Conservation (phyloP, 1,140 invertebrate genomes). For the Coelopa frigida region DNA sequence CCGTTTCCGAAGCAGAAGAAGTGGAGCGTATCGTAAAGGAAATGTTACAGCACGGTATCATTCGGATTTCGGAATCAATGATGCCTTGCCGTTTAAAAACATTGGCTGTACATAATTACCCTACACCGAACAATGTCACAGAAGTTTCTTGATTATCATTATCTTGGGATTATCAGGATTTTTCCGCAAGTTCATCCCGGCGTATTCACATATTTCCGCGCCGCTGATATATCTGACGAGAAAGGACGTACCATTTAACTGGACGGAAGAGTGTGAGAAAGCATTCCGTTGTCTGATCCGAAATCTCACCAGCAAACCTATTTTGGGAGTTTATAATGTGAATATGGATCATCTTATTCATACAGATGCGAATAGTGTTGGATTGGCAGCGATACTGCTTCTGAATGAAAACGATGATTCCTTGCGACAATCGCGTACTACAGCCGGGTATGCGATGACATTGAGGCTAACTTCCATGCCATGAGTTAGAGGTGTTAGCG, state of each 20-base stretch:
- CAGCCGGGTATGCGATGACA: not conserved
- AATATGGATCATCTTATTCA: constrained; percentile 20
- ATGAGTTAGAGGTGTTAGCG: constrained; percentile 39
- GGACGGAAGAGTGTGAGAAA: constrained; percentile 14
- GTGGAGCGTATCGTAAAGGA: too few species aligned
- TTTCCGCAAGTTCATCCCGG: constrained; percentile 23
- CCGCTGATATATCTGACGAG: constrained; percentile 19
- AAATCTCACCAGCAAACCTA: constrained; percentile 12
- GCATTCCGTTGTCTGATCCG: constrained; percentile 13
- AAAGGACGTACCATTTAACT: constrained; percentile 13
- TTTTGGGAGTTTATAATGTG: constrained; percentile 17
- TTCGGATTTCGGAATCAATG: too few species aligned
- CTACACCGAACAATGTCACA: constrained; percentile 13
- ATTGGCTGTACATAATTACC: constrained; percentile 17
- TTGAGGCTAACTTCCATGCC: constrained; percentile 31
- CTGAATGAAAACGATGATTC: constrained; percentile 26
- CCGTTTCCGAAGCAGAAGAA: too few species aligned
- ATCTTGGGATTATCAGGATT: constrained; percentile 20
- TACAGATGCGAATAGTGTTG: constrained; percentile 30
- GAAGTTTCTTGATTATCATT: constrained; percentile 19
- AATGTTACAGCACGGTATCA: too few species aligned
- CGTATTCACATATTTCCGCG: constrained; percentile 20
- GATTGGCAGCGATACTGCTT: constrained; percentile 29
- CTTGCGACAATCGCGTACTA: constrained; percentile 3
- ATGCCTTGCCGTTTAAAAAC: not conserved